Base-by-base conservation (phyloP, 2,113 vertebrate genomes). In the Equus przewalskii region DNA sequence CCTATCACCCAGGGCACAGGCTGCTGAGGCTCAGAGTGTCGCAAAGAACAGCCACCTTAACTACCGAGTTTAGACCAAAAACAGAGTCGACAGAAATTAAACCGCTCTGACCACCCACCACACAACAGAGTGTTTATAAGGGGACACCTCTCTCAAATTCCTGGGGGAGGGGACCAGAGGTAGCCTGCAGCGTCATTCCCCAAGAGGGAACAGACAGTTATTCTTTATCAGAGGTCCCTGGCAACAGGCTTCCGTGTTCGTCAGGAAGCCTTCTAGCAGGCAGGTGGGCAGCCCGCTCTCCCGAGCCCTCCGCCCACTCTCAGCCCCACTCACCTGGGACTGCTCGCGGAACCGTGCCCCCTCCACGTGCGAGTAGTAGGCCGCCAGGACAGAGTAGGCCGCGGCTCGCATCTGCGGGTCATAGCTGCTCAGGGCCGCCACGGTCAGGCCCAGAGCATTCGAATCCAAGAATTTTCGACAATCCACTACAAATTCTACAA, bases 381-480 rank as follows among this genome's bases (percentile, higher is more conserved):
- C 99, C 49, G 98, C 99, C 81, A 99, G 98, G 51, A 99, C 98
- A 0, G 99, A 98, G 65, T 99, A 99, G 0, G 99, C 99, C 0
- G 99, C 99, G 0, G 99, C 99, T 94, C 99, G 98, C 98, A 99
- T 97, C 91, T 98, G 99, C 54, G 99, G 96, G 98, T 99, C 99
- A 0, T 99, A 99, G 98, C 99, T 99, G 97, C 99, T 99, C n/a
- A 99, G 99, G 9, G 99, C 99, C 60, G 98, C 98, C 8, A 99
- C 95, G 0, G 99, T 99, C 2, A 99, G 96, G 2, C 99, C 99
- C 51, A 99, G 96, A 65, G 99, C 99, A 7, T 99, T 99, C 81
- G 99, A 98, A 76, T 99, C 99, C 9, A 99, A 98, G 94, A 99
- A 99, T 98, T 99, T 99, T 15, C 98, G 98, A 98, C 99, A 99